Evolutionary conservation across 2,113 vertebrate genomes (phyloP), one percentile per base, ranked within the genome.

Genomic region (Psophia crepitans): DNA sequence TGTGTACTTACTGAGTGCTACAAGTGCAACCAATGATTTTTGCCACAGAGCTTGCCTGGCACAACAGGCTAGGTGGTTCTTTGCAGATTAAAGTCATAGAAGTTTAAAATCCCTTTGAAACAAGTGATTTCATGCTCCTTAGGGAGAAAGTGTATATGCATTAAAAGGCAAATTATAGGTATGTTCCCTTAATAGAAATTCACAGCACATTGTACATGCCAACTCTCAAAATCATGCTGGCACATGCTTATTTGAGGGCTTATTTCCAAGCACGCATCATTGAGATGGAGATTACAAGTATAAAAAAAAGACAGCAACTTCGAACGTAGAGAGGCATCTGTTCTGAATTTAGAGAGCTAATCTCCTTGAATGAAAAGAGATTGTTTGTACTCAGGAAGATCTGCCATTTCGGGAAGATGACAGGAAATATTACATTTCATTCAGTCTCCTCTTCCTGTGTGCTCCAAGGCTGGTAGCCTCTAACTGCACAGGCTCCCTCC

Each of bases 381-480:
- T 0, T 51, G 75, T 48, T 61, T 4, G 3, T 11, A 63, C 8
- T 41, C 41, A 23, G 46, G 16, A 46, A 91, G 41, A 70, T 41
- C 51, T 0, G 3, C 48, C 22, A 19, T 43, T 4, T 53, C 37
- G 20, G 77, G 53, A 83, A 61, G 56, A 61, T 0, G 1, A 66
- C 73, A 57, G 87, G 76, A 91, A 89, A 71, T 33, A n/a, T 0
- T 65, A 28, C 15, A 27, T 57, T 75, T 89, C 46, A 37, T 41
- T 80, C 70, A 48, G 49, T n/a, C 75, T 91, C 57, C n/a, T 93
- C 82, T 91, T 93, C 79, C 90, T 84, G 43, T 20, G 32, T 13
- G 24, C 82, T 44, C 41, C 0, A 0, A n/a, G 35, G n/a, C 44
- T 78, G 1, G 0, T 5, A 11, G 43, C 37, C 37, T 56, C 56